Evolutionary conservation across 2,113 vertebrate species (phyloP).

Genomic region (Amazona vittata): DNA sequence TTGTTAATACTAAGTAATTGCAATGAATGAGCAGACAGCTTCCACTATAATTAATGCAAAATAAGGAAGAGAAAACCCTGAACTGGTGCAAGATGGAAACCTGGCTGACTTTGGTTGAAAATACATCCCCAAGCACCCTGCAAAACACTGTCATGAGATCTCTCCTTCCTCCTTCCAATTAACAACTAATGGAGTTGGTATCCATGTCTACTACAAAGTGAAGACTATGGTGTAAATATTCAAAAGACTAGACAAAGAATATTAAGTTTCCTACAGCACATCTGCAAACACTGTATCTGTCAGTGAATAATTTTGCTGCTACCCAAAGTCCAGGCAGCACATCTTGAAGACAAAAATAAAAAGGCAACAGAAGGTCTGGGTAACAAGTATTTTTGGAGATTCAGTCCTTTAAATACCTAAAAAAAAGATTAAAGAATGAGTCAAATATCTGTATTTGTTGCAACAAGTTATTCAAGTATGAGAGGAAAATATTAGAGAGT

Average conservation of each 20-base stretch:
- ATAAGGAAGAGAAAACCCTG: not conserved
- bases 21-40: not conserved
- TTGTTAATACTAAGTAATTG: not conserved
- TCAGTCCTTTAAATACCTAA: not conserved
- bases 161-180: not conserved
- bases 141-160: not conserved
- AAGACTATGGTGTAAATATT: not conserved
- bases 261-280: not conserved
- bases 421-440: not conserved
- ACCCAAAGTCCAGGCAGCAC: not conserved
- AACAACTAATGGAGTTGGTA: not conserved
- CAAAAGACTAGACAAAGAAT: not conserved
- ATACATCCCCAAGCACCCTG: not conserved
- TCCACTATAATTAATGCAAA: not conserved
- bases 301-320: not conserved
- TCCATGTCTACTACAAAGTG: not conserved
- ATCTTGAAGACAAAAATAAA: not conserved
- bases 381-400: not conserved
- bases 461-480: not conserved
- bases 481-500: not conserved
- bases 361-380: not conserved
- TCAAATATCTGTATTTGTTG: not conserved
- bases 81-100: not conserved
- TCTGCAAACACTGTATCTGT: not conserved
- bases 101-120: not conserved